Evolutionary conservation across 2,888 invertebrate genomes (phyloP), one percentile per base, ranked within the genome.

Genomic region (Lepidocyrtoides sp.): DNA sequence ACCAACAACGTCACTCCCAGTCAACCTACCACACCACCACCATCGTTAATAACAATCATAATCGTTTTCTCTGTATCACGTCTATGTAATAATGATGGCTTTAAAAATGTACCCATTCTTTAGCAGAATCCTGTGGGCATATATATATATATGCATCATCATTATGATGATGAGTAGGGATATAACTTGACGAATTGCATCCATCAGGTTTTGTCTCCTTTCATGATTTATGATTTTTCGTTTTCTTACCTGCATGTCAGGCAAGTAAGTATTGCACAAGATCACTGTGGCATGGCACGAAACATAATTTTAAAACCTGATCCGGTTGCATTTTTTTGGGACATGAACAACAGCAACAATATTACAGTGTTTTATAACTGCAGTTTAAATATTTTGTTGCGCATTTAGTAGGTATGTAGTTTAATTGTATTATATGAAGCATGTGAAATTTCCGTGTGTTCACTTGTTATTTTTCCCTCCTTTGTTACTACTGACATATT

Each of bases 1-100:
- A 88, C 88, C 79, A 88, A 63, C 88, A 41, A 81, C 54, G 57
- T 81, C 75, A 48, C 75, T 75, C 75, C 48, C 75, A 75, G 29
- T 75, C 23, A 48, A 26, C 75, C 79, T 77, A 63, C 86, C 86
- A 60, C 77, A 87, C 86, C 84, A 85, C 32, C 44, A 66, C n/a
- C n/a, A n/a, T 87, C 12, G 14, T 75, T 75, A 75, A 48, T 26
- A 48, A 75, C 48, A 75, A 75, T 48, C 48, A 75, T 75, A 87
- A 77, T 87, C 60, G 44, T 87, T 77, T 32, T 79, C 63, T 63
- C 60, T 26, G 23, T 69, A 77, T 87, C 86, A 79, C 79, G 77
- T 75, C 41, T 48, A 63, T 77, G 54, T 41, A 84, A 48, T 75
- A 75, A 75, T 75, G 51, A 26, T 75, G 26, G 51, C 23, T 26